These are phyloP conservation scores for Penaeus japonicus DNA, from an alignment of 1,140 invertebrate genomes.

Conservation along the genomic window DNA sequence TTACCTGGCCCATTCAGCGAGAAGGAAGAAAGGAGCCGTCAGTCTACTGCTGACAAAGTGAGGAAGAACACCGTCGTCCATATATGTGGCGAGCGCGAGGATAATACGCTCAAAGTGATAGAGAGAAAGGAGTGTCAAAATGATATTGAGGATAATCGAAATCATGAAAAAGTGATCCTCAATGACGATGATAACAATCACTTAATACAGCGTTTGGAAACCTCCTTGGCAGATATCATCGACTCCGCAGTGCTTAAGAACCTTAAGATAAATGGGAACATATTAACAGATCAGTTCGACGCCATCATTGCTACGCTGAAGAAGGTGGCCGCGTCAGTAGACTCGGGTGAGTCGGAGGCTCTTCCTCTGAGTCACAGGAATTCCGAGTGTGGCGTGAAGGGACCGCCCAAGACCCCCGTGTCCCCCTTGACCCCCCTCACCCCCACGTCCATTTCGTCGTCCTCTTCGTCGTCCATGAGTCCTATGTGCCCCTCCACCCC, in stretches of 20 bases:
- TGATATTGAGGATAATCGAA: constrained; percentile 28
- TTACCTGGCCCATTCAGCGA: neutral
- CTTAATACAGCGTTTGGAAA: constrained; percentile 40
- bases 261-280: constrained; percentile 45
- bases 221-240: constrained; percentile 47
- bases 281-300: constrained; percentile 50
- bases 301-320: constrained; percentile 57
- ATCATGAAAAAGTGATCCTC: constrained; percentile 8
- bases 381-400: constrained; percentile 20
- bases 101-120: neutral
- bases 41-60: neutral
- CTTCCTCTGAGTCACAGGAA: neutral
- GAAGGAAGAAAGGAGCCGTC: neutral
- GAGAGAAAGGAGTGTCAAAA: neutral
- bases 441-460: neutral
- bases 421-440: neutral
- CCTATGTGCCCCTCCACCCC: constrained; percentile 21
- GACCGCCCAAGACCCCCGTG: neutral
- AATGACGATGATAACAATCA: constrained; percentile 31
- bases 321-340: constrained; percentile 53
- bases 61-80: constrained; percentile 25
- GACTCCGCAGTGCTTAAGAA: constrained; percentile 46
- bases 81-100: neutral
- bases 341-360: constrained; percentile 37
- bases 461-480: neutral